Percentiles rank a stretch among this genome's conserved stretches.
Conservation (phyloP, 2,888 invertebrate species). For the Cantharis flavilabris region DNA sequence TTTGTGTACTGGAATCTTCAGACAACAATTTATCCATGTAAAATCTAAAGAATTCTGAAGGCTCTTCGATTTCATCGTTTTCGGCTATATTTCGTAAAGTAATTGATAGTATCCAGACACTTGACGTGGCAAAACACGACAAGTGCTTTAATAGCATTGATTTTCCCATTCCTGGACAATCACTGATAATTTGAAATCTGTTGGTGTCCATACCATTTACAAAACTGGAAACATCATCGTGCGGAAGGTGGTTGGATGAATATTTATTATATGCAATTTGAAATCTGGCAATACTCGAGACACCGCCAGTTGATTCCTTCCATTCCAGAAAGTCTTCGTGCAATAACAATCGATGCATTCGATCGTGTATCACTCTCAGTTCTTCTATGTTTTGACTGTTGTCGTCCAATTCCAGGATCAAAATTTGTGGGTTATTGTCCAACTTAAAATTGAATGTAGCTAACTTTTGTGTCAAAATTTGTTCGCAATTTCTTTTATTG, state of each 20-base stretch:
- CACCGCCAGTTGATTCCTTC: background rate
- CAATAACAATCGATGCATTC: background rate
- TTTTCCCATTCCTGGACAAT: slow-evolving; percentile 13
- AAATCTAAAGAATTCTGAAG: background rate
- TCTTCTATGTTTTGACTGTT: background rate
- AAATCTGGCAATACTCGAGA: background rate
- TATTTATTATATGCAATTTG: background rate
- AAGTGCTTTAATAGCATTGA: background rate
- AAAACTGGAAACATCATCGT: background rate
- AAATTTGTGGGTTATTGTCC: background rate
- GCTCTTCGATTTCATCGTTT: background rate
- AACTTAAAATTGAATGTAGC: background rate
- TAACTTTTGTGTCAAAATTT: background rate
- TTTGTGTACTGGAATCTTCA: background rate
- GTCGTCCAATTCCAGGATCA: background rate
- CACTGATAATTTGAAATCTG: background rate
- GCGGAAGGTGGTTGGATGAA: background rate
- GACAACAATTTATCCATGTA: background rate
- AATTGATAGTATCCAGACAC: slow-evolving; percentile 2
- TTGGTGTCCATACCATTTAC: background rate
- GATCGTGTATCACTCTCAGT: background rate
- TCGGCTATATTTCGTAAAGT: background rate
- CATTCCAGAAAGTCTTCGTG: background rate
- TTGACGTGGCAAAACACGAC: background rate
- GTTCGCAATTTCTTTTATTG: background rate